Conservation (phyloP, 2,888 invertebrate species). For the Stenodema calcarata region DNA sequence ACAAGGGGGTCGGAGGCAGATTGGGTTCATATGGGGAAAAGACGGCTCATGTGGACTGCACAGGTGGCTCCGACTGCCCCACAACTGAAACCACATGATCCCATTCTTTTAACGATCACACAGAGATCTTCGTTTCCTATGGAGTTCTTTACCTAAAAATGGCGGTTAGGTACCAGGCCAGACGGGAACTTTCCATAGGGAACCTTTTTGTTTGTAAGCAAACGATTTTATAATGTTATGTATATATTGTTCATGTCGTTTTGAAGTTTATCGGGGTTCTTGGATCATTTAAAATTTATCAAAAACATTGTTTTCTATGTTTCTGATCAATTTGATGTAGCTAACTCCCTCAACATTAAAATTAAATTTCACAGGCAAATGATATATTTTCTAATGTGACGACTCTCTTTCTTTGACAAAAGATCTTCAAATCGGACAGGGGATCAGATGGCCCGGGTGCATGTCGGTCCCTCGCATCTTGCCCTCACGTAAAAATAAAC, state of each 20-base stretch:
- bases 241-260: too few relatives aligned
- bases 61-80: slow-evolving; percentile 8
- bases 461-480: background rate
- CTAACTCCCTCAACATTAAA: too few relatives aligned
- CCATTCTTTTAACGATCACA: background rate
- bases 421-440: background rate
- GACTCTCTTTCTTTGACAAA: background rate
- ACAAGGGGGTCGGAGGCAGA: background rate
- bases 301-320: too few relatives aligned
- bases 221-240: too few relatives aligned
- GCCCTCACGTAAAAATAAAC: slow-evolving; percentile 24
- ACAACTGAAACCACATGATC: background rate
- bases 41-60: background rate
- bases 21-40: background rate
- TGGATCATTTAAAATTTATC: too few relatives aligned
- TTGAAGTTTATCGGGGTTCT: too few relatives aligned
- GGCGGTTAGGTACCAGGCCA: background rate
- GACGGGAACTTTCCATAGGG: too few relatives aligned
- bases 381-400: too few relatives aligned
- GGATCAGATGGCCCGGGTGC: background rate
- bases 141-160: background rate
- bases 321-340: too few relatives aligned
- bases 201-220: too few relatives aligned
- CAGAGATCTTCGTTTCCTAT: background rate
- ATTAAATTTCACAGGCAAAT: too few relatives aligned